Percentiles rank a stretch among this genome's conserved stretches.
These are phyloP conservation scores for Aphelenchoides besseyi DNA, from an alignment of 1,140 invertebrate genomes.

Conservation along the genomic window DNA sequence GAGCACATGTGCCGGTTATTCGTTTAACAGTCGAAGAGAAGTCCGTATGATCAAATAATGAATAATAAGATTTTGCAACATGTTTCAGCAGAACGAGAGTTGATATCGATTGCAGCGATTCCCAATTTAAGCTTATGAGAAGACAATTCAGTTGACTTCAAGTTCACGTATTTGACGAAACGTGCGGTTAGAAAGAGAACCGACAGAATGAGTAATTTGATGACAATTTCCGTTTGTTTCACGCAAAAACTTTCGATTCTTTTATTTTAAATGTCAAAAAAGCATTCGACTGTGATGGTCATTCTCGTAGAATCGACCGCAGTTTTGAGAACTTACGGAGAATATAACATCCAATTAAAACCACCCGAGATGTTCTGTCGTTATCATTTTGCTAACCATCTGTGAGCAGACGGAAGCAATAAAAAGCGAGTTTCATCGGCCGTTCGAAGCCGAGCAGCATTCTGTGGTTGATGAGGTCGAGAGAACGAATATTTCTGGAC, in stretches of 20 bases:
- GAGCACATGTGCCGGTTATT: no score
- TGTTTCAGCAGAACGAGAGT: no score
- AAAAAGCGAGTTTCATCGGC: no score
- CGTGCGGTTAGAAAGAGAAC: neutral
- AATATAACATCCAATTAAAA: neutral
- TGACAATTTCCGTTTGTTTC: neutral
- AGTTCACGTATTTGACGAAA: neutral
- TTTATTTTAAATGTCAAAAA: neutral
- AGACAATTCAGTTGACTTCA: neutral
- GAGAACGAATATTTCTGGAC: neutral
- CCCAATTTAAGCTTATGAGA: neutral
- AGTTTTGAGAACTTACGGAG: neutral
- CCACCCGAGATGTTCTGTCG: no score
- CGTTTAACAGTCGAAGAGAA: neutral
- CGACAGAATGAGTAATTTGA: neutral
- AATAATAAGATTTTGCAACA: neutral
- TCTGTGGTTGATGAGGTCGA: neutral
- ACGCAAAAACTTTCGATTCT: neutral
- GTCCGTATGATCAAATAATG: neutral
- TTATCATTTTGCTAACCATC: neutral
- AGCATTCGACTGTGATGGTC: neutral
- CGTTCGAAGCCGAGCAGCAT: neutral
- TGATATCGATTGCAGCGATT: no score
- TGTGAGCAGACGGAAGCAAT: neutral
- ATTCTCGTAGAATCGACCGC: neutral